A percentile compares a stretch with the other conserved stretches of the same genome.
Evolutionary conservation across 2,888 invertebrate species (phyloP).

Genomic region (Eupithecia abbreviata): DNA sequence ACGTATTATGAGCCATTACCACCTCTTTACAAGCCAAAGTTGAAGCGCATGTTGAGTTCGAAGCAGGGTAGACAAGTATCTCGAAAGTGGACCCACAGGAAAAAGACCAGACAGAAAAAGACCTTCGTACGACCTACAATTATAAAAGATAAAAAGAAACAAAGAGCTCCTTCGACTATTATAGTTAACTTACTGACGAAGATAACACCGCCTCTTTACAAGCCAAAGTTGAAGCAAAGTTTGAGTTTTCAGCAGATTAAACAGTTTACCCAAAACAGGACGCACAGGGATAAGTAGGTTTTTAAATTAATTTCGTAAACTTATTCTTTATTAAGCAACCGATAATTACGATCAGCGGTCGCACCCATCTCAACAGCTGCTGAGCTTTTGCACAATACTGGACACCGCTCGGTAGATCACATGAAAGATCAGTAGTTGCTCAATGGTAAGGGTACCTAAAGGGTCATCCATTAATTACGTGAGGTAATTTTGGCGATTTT

Average conservation of each 20-base stretch:
- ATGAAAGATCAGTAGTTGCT: too few relatives aligned
- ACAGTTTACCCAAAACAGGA: neutral
- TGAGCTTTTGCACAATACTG: too few relatives aligned
- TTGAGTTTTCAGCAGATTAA: neutral
- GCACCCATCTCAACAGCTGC: neutral
- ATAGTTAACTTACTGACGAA: neutral
- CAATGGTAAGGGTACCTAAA: too few relatives aligned
- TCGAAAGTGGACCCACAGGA: neutral
- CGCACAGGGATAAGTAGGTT: neutral
- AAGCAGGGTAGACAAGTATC: neutral
- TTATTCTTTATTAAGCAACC: neutral
- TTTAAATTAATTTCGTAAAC: neutral
- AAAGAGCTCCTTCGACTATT: neutral
- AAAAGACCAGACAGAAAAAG: neutral
- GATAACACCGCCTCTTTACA: neutral
- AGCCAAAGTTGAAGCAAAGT: neutral
- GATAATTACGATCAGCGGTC: neutral
- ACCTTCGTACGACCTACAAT: neutral
- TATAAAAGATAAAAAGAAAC: neutral
- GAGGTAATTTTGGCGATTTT: too few relatives aligned
- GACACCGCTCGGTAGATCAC: too few relatives aligned
- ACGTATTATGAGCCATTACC: neutral
- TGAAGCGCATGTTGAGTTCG: neutral
- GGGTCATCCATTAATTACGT: too few relatives aligned
- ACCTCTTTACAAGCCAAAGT: conserved; percentile 3